Evolutionary conservation across 2,888 invertebrate species (phyloP).

Genomic region (Ormyrus labotus): DNA sequence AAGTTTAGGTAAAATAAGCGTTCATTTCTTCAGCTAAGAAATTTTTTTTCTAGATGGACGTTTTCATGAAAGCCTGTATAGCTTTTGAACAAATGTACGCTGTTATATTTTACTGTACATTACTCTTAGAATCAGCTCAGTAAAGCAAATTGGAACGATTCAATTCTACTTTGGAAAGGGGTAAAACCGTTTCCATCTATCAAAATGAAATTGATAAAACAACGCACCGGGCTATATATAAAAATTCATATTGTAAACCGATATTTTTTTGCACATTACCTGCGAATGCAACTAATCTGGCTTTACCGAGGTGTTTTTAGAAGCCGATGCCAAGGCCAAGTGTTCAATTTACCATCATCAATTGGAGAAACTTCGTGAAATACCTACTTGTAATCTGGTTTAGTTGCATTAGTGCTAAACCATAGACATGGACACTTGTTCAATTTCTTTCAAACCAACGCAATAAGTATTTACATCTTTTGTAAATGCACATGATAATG

Average conservation of each 20-base stretch:
- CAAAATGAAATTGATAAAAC: conserved; percentile 24
- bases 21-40: conserved; percentile 6
- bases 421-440: conserved; percentile 49
- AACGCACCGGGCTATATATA: conserved; percentile 35
- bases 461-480: neutral
- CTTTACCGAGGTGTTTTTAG: conserved; percentile 38
- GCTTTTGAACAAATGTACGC: conserved; percentile 32
- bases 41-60: conserved; percentile 17
- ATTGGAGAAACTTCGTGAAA: conserved; percentile 40
- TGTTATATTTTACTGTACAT: conserved; percentile 39
- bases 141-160: conserved; percentile 18
- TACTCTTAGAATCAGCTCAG: conserved; percentile 29
- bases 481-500: conserved; percentile 4
- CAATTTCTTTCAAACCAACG: neutral
- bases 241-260: conserved; percentile 42
- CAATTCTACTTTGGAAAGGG: conserved; percentile 33
- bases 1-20: conserved; percentile 21
- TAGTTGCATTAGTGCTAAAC: conserved; percentile 30
- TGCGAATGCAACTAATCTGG: conserved; percentile 29
- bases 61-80: conserved; percentile 35
- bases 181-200: conserved; percentile 32
- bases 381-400: conserved; percentile 14
- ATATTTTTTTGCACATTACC: conserved; percentile 32
- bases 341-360: conserved; percentile 46
- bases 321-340: conserved; percentile 48